Evolutionary conservation across 1,140 invertebrate genomes (phyloP).

Genomic region (Aphaenogaster ashmeadi): DNA sequence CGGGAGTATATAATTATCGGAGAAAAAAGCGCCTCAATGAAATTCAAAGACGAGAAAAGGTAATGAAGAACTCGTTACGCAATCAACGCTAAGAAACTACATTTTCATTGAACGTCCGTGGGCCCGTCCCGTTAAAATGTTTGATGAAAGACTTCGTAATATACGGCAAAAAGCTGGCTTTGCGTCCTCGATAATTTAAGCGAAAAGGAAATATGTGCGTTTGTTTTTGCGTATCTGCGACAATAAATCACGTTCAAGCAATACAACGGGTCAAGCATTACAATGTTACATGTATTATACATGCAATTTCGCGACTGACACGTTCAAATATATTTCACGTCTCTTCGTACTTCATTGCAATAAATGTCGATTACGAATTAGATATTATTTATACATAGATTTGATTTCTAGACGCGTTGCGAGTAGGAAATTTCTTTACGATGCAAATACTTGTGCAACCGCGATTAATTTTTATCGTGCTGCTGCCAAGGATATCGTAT

Average conservation of each 20-base stretch:
- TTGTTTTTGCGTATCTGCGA: constrained; percentile 43
- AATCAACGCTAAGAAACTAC: constrained; percentile 27
- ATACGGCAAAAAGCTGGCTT: neutral
- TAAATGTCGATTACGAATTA: constrained; percentile 38
- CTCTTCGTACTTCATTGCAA: constrained; percentile 6
- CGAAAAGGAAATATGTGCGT: constrained; percentile 9
- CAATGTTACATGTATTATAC: neutral
- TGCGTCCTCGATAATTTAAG: constrained; percentile 22
- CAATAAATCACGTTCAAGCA: constrained; percentile 17
- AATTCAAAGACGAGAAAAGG: neutral
- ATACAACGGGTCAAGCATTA: neutral
- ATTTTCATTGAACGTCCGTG: constrained; percentile 26
- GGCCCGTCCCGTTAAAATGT: constrained; percentile 33
- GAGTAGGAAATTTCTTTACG: constrained; percentile 18
- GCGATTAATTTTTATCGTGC: constrained; percentile 28
- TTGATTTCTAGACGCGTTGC: neutral
- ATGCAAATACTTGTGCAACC: constrained; percentile 4
- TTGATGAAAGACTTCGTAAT: constrained; percentile 14
- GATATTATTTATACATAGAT: neutral
- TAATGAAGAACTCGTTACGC: constrained; percentile 42
- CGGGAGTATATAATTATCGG: constrained; percentile 15
- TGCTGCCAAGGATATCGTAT: constrained; percentile 8
- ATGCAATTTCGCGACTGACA: neutral
- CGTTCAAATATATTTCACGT: neutral
- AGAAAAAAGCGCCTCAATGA: constrained; percentile 33